Percentiles rank a stretch among this genome's conserved stretches.
Conservation (phyloP, 2,797 vertebrate species). For the Harpagifer antarcticus region DNA sequence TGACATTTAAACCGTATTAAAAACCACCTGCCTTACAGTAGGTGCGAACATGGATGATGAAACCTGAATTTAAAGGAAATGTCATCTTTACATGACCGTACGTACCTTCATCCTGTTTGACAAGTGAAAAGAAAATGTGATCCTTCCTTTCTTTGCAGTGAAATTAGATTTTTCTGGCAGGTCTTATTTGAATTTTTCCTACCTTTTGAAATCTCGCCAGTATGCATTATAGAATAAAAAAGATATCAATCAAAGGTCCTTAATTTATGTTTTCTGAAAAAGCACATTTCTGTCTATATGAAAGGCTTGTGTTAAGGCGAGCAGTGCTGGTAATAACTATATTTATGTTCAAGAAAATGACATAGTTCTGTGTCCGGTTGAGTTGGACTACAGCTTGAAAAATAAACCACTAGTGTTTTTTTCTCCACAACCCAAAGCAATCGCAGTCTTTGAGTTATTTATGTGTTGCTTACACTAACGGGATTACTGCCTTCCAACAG, state of each 20-base stretch:
- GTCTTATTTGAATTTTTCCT: constrained; percentile 31
- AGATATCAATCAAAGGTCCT: constrained; percentile 31
- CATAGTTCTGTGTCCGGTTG: constrained; percentile 24
- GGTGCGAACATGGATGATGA: constrained; percentile 21
- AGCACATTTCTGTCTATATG: constrained; percentile 26
- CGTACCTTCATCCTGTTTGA: constrained; percentile 25
- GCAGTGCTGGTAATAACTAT: constrained; percentile 43
- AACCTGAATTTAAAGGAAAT: constrained; percentile 24
- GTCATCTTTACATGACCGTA: constrained; percentile 47
- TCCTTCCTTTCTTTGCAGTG: neutral
- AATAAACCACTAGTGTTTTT: constrained; percentile 27
- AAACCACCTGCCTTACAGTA: constrained; percentile 12
- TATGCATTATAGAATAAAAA: constrained; percentile 36
- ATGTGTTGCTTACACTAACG: constrained; percentile 44
- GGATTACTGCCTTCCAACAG: constrained; percentile 41
- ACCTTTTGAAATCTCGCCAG: constrained; percentile 39
- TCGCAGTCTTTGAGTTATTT: constrained; percentile 30
- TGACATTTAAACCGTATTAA: constrained; percentile 1
- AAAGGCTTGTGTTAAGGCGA: constrained; percentile 37
- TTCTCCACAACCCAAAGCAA: constrained; percentile 16
- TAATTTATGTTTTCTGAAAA: constrained; percentile 50
- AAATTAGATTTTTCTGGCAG: constrained; percentile 18
- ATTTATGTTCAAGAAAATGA: constrained; percentile 40
- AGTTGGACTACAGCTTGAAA: constrained; percentile 39
- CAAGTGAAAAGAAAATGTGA: neutral